phyloP scores from a whole-genome alignment of 2,888 invertebrate species.

The Ophion slaviceki region DNA sequence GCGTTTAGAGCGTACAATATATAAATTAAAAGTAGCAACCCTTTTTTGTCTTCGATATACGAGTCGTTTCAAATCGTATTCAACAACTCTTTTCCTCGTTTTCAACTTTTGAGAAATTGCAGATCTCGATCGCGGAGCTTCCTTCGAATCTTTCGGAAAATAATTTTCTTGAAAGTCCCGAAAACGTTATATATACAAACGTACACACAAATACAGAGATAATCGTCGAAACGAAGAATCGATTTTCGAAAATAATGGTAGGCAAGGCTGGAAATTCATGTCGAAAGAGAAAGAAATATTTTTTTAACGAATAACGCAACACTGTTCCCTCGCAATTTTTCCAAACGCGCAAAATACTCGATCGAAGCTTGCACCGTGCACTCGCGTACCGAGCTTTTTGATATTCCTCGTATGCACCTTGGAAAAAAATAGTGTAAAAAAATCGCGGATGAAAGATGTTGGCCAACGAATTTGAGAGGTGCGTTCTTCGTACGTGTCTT shows the following conservation, averaged over 20 bases:
- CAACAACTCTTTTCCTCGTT: neutral
- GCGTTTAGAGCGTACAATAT: neutral
- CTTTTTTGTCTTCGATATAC: neutral
- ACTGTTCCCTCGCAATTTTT: neutral
- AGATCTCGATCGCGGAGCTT: neutral
- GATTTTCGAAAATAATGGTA: neutral
- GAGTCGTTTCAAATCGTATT: neutral
- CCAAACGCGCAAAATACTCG: neutral
- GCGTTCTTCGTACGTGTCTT: neutral
- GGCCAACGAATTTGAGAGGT: neutral
- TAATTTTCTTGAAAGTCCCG: neutral
- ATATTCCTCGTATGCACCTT: neutral
- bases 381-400: neutral
- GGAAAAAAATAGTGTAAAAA: neutral
- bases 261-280: neutral
- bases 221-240: neutral
- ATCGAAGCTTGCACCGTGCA: neutral
- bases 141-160: neutral
- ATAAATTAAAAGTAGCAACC: neutral
- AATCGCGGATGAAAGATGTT: neutral
- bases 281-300: neutral
- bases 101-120: neutral
- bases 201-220: neutral
- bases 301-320: neutral
- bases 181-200: neutral